These are phyloP conservation scores for Bombus pascuorum DNA, from an alignment of 1,140 invertebrate genomes.

Conservation along the genomic window DNA sequence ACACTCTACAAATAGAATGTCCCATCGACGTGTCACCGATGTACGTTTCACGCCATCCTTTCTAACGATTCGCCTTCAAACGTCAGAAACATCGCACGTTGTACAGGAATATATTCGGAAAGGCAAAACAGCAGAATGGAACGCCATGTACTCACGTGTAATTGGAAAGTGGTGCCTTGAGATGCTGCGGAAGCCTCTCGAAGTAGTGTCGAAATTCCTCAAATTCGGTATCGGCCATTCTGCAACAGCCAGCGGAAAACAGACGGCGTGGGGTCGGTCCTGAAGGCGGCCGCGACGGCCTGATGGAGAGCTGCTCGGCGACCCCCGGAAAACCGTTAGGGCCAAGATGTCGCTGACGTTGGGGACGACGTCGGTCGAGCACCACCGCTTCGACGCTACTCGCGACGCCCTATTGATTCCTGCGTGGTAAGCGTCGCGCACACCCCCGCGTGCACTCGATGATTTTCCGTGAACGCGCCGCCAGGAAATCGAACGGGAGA, in stretches of 20 bases:
- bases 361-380: slow-evolving; percentile 50
- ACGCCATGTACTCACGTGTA: slow-evolving; percentile 84
- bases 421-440: slow-evolving; percentile 66
- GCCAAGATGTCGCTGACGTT: slow-evolving; percentile 64
- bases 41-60: too few species aligned
- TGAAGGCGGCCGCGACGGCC: slow-evolving; percentile 67
- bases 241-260: slow-evolving; percentile 20
- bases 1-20: too few species aligned
- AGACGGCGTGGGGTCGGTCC: slow-evolving; percentile 51
- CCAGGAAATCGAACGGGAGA: slow-evolving; percentile 24
- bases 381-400: slow-evolving; percentile 43
- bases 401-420: slow-evolving; percentile 74
- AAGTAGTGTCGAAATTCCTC: slow-evolving; percentile 95
- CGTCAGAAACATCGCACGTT: background rate
- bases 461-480: slow-evolving; percentile 10
- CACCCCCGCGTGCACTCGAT: slow-evolving; percentile 57
- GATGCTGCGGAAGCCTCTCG: slow-evolving; percentile 90
- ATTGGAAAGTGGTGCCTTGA: slow-evolving; percentile 87
- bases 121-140: too few species aligned
- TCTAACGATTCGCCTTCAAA: too few species aligned
- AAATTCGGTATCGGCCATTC: slow-evolving; percentile 95
- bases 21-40: background rate
- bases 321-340: slow-evolving; percentile 46
- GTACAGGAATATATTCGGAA: background rate
- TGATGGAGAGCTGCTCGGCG: slow-evolving; percentile 59